Evolutionary conservation across 2,797 vertebrate genomes (phyloP).

Genomic region (Percopsis omiscomaycus): DNA sequence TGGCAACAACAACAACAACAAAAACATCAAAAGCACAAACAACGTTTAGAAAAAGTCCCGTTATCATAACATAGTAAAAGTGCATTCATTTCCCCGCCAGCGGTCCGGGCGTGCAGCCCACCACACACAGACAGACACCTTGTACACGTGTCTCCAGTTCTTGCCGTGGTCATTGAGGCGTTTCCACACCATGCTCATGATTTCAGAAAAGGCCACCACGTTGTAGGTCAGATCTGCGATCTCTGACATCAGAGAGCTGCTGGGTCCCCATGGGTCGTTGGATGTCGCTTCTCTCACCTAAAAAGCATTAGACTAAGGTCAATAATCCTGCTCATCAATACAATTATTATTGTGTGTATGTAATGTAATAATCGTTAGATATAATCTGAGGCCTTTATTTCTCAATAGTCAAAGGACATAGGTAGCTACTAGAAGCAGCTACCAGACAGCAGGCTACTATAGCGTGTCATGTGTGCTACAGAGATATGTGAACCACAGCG

Average conservation of each 20-base stretch:
- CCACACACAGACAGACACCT: constrained; percentile 72
- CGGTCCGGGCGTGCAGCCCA: background rate
- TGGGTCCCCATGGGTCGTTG: constrained; percentile 94
- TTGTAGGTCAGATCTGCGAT: constrained; percentile 95
- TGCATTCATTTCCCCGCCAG: too few species aligned
- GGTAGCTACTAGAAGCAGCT: background rate
- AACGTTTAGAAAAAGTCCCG: background rate
- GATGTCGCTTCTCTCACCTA: constrained; percentile 90
- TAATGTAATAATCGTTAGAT: too few species aligned
- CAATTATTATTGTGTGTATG: too few species aligned
- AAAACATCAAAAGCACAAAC: constrained; percentile 15
- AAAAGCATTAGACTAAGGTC: constrained; percentile 16
- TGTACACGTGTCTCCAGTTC: constrained; percentile 96
- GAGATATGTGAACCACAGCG: constrained; percentile 20
- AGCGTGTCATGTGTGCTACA: constrained; percentile 12
- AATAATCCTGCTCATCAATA: constrained; percentile 2
- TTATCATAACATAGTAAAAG: background rate
- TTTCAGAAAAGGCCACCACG: constrained; percentile 94
- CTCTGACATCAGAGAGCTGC: constrained; percentile 94
- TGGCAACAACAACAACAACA: constrained; percentile 6
- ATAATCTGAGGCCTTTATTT: too few species aligned
- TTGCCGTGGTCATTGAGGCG: constrained; percentile 94
- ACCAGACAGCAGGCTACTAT: constrained; percentile 32
- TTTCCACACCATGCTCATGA: constrained; percentile 98
- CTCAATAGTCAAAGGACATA: too few species aligned